phyloP scores from a whole-genome alignment of 1,140 invertebrate genomes.

The Patella vulgata region DNA sequence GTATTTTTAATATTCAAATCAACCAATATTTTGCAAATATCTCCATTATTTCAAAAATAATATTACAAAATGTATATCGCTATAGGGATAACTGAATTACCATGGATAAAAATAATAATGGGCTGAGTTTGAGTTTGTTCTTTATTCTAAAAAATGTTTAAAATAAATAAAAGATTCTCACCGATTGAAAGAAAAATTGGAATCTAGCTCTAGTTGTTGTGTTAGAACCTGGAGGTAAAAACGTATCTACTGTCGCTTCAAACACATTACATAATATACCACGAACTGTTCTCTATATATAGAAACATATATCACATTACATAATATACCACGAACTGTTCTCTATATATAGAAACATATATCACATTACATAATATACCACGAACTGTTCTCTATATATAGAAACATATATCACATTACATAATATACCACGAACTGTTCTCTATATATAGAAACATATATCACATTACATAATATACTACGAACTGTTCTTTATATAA shows the following conservation, averaged over 20 bases:
- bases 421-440: constrained; percentile 42
- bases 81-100: no score
- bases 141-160: not conserved
- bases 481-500: constrained; percentile 37
- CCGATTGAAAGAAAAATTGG: constrained; percentile 40
- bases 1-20: no score
- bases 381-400: constrained; percentile 43
- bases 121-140: no score
- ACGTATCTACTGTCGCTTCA: constrained; percentile 29
- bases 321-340: not conserved
- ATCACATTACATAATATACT: constrained; percentile 42
- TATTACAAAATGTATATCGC: no score
- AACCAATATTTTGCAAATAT: no score
- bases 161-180: constrained; percentile 15
- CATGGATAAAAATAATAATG: no score
- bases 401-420: no score
- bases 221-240: constrained; percentile 14
- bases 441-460: no score
- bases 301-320: constrained; percentile 3
- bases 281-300: constrained; percentile 39
- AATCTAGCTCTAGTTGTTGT: constrained; percentile 22
- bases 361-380: constrained; percentile 42
- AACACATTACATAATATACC: constrained; percentile 44
- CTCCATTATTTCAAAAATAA: no score
- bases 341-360: no score